These are phyloP conservation scores for Tethea ocularis DNA, from an alignment of 2,888 invertebrate genomes.

Conservation along the genomic window DNA sequence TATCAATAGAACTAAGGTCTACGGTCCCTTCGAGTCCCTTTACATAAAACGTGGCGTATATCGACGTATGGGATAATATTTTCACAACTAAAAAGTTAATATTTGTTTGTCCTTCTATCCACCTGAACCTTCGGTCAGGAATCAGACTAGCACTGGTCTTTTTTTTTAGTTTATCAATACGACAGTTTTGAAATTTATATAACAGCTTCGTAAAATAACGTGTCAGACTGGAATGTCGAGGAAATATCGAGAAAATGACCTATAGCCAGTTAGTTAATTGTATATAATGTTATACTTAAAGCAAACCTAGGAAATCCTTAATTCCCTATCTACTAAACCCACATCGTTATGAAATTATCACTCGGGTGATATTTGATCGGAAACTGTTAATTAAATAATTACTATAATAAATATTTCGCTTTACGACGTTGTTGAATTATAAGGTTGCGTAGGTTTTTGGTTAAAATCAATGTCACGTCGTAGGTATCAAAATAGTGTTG, in stretches of 20 bases:
- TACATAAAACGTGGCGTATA: too few species aligned
- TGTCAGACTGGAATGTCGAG: neutral
- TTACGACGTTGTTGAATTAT: slow-evolving; percentile 1
- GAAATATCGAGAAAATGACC: slow-evolving; percentile 3
- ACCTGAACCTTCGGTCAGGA: too few species aligned
- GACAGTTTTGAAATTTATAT: slow-evolving; percentile 25
- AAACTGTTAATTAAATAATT: neutral
- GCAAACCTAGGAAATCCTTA: neutral
- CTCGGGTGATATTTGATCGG: neutral
- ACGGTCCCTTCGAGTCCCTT: too few species aligned
- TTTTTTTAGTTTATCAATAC: slow-evolving; percentile 26
- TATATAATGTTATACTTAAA: neutral
- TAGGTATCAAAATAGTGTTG: too few species aligned
- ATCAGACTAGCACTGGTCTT: neutral
- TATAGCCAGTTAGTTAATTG: slow-evolving; percentile 1
- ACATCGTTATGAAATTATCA: neutral
- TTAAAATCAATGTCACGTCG: neutral
- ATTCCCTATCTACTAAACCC: neutral
- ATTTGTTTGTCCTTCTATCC: too few species aligned
- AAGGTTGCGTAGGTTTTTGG: neutral
- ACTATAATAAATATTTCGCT: slow-evolving; percentile 1
- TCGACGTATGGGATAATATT: too few species aligned
- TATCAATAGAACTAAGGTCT: too few species aligned
- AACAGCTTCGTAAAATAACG: slow-evolving; percentile 14
- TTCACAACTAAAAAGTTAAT: too few species aligned